Conservation (phyloP, 2,797 vertebrate species). For the Columba guinea region DNA sequence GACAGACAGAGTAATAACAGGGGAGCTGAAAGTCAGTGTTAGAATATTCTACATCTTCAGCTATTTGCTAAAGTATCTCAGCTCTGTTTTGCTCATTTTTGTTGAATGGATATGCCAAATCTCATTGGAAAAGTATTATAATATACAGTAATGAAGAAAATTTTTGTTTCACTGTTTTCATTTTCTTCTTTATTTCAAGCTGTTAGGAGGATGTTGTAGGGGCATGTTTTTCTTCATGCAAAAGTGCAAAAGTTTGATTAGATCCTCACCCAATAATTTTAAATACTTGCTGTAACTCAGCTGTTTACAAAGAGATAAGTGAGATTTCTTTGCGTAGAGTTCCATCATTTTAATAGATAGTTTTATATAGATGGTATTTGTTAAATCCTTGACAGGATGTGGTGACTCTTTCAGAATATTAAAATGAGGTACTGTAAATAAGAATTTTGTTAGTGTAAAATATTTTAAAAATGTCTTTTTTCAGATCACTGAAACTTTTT, state of each 20-base stretch:
- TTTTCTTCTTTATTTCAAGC: not conserved
- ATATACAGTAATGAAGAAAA: not conserved
- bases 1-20: not conserved
- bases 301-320: not conserved
- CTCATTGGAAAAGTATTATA: not conserved
- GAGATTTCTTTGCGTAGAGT: not conserved
- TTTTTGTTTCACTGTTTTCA: not conserved
- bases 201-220: not conserved
- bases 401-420: not conserved
- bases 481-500: not conserved
- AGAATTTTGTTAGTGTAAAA: not conserved
- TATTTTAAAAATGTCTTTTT: not conserved
- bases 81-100: not conserved
- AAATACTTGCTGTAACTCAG: not conserved
- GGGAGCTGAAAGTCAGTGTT: not conserved
- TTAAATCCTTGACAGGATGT: not conserved
- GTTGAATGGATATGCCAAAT: not conserved
- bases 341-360: not conserved
- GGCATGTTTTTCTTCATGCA: not conserved
- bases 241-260: not conserved
- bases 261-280: not conserved
- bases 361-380: not conserved
- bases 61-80: not conserved
- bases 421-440: not conserved
- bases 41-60: not conserved